Percentiles rank a stretch among this genome's conserved stretches.
These are phyloP conservation scores for Mesoclemmys tuberculata DNA, from an alignment of 2,113 vertebrate genomes.

Conservation along the genomic window DNA sequence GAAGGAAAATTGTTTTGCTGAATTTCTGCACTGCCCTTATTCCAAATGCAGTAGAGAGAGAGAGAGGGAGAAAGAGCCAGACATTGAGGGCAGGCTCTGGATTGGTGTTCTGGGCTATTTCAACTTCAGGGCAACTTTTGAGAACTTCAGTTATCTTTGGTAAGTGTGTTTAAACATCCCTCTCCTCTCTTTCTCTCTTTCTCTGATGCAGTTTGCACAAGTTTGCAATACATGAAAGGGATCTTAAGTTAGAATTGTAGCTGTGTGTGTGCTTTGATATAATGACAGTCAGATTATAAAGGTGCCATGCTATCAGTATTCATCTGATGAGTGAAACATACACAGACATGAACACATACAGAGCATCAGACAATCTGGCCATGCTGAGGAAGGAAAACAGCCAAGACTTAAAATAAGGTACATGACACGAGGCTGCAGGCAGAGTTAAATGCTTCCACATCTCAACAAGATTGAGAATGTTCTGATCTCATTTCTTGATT, in stretches of 20 bases:
- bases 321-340: background rate
- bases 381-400: background rate
- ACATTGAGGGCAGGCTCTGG: constrained; percentile 47
- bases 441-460: background rate
- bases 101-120: constrained; percentile 31
- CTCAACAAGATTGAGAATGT: constrained; percentile 2
- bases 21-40: constrained; percentile 50
- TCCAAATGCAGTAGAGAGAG: constrained; percentile 32
- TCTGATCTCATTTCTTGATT: background rate
- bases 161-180: constrained; percentile 19
- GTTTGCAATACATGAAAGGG: background rate
- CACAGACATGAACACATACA: background rate
- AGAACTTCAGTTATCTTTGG: constrained; percentile 65
- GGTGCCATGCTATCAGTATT: background rate
- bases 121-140: constrained; percentile 68
- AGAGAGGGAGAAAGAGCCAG: constrained; percentile 30
- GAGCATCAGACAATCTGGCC: background rate
- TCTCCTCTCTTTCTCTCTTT: background rate
- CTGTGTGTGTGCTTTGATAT: background rate
- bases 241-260: background rate
- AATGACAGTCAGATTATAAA: background rate
- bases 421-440: background rate
- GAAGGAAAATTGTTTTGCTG: constrained; percentile 65
- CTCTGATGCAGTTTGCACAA: background rate
- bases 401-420: background rate